Evolutionary conservation across 2,797 vertebrate genomes (phyloP).

Genomic region (Taeniopygia guttata): DNA sequence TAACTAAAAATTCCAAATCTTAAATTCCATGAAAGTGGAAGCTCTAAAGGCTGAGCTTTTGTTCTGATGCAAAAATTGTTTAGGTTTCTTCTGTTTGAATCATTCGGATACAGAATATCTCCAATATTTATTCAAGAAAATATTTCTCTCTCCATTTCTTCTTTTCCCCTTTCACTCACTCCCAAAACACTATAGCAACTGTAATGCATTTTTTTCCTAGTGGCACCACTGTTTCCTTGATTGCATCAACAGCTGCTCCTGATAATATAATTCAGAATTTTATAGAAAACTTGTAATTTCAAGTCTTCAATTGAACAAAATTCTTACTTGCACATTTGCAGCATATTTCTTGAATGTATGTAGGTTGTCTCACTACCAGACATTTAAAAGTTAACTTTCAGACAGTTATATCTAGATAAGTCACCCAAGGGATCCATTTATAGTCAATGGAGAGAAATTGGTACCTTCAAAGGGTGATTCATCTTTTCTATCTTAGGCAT

Average conservation of each 20-base stretch:
- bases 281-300: not conserved
- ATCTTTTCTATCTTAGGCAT: slow-evolving; percentile 16
- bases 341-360: not conserved
- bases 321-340: not conserved
- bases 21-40: not conserved
- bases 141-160: not conserved
- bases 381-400: slow-evolving; percentile 27
- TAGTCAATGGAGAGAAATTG: slow-evolving; percentile 14
- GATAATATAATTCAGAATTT: not conserved
- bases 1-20: not conserved
- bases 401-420: not conserved
- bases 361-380: not conserved
- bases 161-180: not conserved
- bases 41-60: not conserved
- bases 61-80: not conserved
- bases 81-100: not conserved
- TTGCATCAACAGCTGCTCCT: not conserved
- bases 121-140: not conserved
- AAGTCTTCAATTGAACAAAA: not conserved
- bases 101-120: not conserved
- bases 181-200: not conserved
- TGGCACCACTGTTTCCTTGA: not conserved
- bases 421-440: not conserved
- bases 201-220: not conserved
- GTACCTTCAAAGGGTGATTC: slow-evolving; percentile 19